A percentile compares a stretch with the other conserved stretches of the same genome.
Evolutionary conservation across 2,888 invertebrate genomes (phyloP).

Genomic region (Cephus spinipes): DNA sequence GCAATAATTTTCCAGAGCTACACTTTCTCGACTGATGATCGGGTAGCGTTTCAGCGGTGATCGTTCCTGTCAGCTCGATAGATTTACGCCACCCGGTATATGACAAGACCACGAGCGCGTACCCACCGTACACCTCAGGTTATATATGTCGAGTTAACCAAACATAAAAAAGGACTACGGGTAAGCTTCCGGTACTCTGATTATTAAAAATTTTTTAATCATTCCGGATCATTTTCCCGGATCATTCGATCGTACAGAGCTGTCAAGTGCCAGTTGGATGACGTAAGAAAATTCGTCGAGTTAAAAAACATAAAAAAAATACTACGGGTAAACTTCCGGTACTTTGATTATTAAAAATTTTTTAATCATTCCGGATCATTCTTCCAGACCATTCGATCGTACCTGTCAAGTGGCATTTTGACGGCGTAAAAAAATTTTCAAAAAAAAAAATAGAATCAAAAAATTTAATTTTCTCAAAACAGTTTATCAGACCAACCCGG

Average conservation of each 20-base stretch:
- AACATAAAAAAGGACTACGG: neutral
- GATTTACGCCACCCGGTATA: slow-evolving; percentile 42
- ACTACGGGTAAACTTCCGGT: too few species aligned
- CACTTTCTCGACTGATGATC: slow-evolving; percentile 58
- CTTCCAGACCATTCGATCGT: too few species aligned
- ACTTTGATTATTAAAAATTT: too few species aligned
- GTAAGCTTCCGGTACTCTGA: too few species aligned
- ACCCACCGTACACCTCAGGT: neutral
- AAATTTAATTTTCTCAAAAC: neutral
- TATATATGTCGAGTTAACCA: neutral
- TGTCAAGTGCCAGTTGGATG: too few species aligned
- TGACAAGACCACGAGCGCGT: neutral
- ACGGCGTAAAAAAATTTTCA: too few species aligned
- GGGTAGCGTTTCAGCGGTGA: slow-evolving; percentile 47
- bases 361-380: too few species aligned
- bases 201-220: too few species aligned
- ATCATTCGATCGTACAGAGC: too few species aligned
- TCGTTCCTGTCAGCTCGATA: slow-evolving; percentile 35
- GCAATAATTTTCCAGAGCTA: slow-evolving; percentile 51
- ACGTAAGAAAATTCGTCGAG: neutral
- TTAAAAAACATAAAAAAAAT: neutral
- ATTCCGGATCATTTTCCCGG: too few species aligned
- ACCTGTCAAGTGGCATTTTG: too few species aligned
- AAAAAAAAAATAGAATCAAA: too few species aligned
- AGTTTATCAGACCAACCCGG: neutral